Base-by-base conservation (phyloP, 2,113 vertebrate genomes). In the Paedocypris sp. region DNA sequence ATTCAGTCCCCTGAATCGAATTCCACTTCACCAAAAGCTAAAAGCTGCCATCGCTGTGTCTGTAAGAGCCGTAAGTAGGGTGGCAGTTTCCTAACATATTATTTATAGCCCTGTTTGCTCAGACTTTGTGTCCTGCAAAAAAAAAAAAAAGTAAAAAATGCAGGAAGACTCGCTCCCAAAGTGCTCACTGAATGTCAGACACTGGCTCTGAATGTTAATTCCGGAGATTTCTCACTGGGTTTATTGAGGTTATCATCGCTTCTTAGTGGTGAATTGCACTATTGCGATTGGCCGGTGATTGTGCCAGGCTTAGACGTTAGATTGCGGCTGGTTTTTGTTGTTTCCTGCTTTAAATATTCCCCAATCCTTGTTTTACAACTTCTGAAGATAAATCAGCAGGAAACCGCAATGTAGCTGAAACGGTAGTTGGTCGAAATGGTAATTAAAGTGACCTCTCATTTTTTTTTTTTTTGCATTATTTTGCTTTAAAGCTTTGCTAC, bases 101-200 rank as follows among this genome's bases (percentile, higher is more conserved):
- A 72, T 72, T 72, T 72, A 72, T 68, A 68, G 23, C 43, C 36
- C 54, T 56, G 65, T 72, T 64, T 72, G 45, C 51, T 45, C 54
- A 54, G 48, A 64, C 32, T 50, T 45, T 31, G 32, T 22, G 16
- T 29, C 50, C 19, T 64, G 62, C 56, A 43, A 20, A 29, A 22
- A 38, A 38, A 39, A 48, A 9, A 5, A 12, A 29, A 50, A 31
- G 11, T 31, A 33, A 59, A 68, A 52, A 53, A n/a, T n/a, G n/a
- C n/a, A n/a, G 43, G 18, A 25, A 68, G 23, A 45, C 23, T 25
- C 16, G 18, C 25, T 65, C 62, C 35, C 52, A 31, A 11, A 61
- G 49, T 63, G 47, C 38, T 36, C n/a, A 35, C 12, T 43, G 49
- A 60, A 64, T 60, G 49, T 56, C 62, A 64, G 51, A 48, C 51